Percentiles rank a stretch among this genome's conserved stretches.
phyloP scores from a whole-genome alignment of 2,888 invertebrate species.

The Cataglyphis rosenhaueri region DNA sequence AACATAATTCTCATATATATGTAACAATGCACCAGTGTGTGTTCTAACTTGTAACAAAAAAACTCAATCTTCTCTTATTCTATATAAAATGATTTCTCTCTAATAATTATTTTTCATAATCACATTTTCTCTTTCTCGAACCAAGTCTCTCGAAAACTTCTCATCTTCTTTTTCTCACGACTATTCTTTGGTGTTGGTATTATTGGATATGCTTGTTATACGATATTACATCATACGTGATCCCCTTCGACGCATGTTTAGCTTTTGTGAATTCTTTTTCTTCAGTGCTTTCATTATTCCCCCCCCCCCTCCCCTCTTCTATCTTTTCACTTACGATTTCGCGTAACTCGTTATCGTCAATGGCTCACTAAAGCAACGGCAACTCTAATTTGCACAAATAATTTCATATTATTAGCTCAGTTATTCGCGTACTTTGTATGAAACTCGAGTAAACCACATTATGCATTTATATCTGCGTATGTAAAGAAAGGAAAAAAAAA shows the following conservation, averaged over 20 bases:
- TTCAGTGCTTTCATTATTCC: neutral
- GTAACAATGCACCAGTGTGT: conserved; percentile 32
- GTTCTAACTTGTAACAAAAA: conserved; percentile 37
- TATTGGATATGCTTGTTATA: conserved; percentile 79
- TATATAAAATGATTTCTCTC: conserved; percentile 14
- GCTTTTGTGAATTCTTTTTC: conserved; percentile 12
- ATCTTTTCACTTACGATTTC: neutral
- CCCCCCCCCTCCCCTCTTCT: neutral
- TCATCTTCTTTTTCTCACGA: conserved; percentile 27
- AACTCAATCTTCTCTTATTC: neutral
- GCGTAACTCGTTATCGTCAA: conserved; percentile 11
- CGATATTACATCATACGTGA: conserved; percentile 54
- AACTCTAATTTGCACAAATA: conserved; percentile 35
- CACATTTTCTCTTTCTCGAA: conserved; percentile 56
- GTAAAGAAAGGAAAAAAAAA: neutral
- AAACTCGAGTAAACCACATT: conserved; percentile 12
- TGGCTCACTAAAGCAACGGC: conserved; percentile 4
- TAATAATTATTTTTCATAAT: neutral
- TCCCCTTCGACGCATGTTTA: conserved; percentile 33
- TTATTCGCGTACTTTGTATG: conserved; percentile 20
- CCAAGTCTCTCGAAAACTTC: conserved; percentile 62
- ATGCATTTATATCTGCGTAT: neutral
- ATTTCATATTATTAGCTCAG: conserved; percentile 20
- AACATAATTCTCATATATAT: conserved; percentile 31
- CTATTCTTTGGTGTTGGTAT: conserved; percentile 81